A percentile compares a stretch with the other conserved stretches of the same genome.
Evolutionary conservation across 2,113 vertebrate species (phyloP).

Genomic region (Carassius gibelio): DNA sequence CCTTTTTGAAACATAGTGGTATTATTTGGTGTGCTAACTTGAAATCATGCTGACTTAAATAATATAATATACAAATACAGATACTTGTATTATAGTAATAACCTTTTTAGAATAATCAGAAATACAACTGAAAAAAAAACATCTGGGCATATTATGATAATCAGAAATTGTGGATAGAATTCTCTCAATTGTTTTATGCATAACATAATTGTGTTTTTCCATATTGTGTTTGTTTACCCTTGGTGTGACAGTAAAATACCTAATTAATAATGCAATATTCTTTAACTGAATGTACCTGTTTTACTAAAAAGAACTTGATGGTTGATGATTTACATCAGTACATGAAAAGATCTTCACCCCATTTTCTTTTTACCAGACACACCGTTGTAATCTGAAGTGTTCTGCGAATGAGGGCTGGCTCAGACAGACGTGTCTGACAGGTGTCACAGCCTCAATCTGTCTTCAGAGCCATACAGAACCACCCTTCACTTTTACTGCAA

Average conservation of each 20-base stretch:
- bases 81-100: too few relatives aligned
- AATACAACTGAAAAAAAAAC: not conserved
- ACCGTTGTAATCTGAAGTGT: not conserved
- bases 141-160: not conserved
- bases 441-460: slow-evolving; percentile 28
- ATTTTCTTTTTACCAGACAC: slow-evolving; percentile 24
- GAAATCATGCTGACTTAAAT: not conserved
- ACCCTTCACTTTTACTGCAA: not conserved
- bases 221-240: not conserved
- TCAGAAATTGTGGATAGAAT: too few relatives aligned
- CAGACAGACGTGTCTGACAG: slow-evolving; percentile 20
- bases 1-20: too few relatives aligned
- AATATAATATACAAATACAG: not conserved
- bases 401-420: slow-evolving; percentile 21
- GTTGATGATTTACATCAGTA: not conserved
- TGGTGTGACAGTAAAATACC: not conserved
- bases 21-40: not conserved
- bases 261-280: not conserved
- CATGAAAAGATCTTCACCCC: slow-evolving; percentile 2
- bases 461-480: not conserved
- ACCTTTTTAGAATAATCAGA: too few relatives aligned
- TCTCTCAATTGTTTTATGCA: too few relatives aligned
- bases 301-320: too few relatives aligned
- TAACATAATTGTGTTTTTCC: too few relatives aligned
- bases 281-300: not conserved